phyloP scores from a whole-genome alignment of 2,113 vertebrate species.

The Pelecanus crispus region DNA sequence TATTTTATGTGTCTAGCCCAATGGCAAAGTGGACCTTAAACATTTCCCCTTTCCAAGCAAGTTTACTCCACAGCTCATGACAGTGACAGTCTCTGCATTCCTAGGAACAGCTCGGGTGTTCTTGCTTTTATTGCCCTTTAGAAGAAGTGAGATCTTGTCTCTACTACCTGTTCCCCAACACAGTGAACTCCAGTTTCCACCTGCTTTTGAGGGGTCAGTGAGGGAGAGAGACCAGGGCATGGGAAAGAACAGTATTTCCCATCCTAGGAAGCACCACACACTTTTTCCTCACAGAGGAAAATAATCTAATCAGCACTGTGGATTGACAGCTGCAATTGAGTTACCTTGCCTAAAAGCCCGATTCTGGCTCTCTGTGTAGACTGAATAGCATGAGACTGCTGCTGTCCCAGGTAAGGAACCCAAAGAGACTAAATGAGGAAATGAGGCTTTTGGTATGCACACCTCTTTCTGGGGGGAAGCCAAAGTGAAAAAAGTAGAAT shows the following conservation, averaged over 20 bases:
- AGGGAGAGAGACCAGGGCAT: neutral
- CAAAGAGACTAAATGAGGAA: neutral
- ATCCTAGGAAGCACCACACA: fast-evolving
- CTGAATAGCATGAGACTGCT: neutral
- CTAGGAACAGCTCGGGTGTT: neutral
- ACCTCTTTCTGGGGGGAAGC: fast-evolving
- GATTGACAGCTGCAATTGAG: neutral
- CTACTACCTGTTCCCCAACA: neutral
- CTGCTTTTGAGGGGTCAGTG: neutral
- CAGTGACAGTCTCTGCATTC: neutral
- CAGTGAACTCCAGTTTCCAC: neutral
- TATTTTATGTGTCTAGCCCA: slow-evolving; percentile 27
- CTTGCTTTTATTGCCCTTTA: neutral
- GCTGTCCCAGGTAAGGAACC: neutral
- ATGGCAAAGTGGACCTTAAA: slow-evolving; percentile 6
- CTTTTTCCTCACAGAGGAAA: neutral
- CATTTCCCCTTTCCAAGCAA: neutral
- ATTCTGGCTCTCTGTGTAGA: neutral
- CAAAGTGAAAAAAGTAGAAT: neutral
- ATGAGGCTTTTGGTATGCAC: neutral
- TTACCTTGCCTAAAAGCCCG: neutral
- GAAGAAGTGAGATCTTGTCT: neutral
- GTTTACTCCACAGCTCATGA: neutral
- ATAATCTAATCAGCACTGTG: neutral
- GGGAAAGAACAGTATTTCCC: neutral